Evolutionary conservation across 1,140 invertebrate genomes (phyloP), one percentile per base, ranked within the genome.

Genomic region (Drosophila nannoptera): DNA sequence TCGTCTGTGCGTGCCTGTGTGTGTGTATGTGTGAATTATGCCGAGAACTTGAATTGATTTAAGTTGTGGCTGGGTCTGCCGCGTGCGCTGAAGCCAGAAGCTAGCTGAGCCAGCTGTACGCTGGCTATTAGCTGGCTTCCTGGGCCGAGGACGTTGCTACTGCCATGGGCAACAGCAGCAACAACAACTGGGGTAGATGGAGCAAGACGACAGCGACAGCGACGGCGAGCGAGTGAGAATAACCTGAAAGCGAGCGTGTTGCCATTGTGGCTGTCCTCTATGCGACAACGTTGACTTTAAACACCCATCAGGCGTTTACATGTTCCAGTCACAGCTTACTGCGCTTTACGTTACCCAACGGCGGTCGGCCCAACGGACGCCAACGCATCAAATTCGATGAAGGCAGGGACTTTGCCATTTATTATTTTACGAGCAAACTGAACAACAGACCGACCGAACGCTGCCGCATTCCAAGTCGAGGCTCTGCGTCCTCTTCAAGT

Each of bases 371-470:
- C 48, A 9, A 33, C 49, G 5, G 38, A 8, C 32, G 53, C 55
- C 49, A 14, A 11, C 75, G 77, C 86, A 78, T 83, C 80, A 83
- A 84, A 84, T 83, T 83, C 80, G 72, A 77, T 75, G 64, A 84
- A 66, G 68, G 64, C 54, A 53, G 62, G 59, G 43, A 69, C 46
- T 64, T 73, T 61, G 80, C 76, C 78, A 83, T 83, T 83, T 83
- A 83, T 83, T 83, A 83, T 83, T 84, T 83, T 83, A 84, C 80
- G 80, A 83, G 80, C 56, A 63, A 55, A 77, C 64, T 42, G 65
- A 64, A 54, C 64, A 68, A 54, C 65, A 58, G 48, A 45, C 32
- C 14, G n/a, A 55, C 16, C 14, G 61, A 22, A 5, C 36, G 45
- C n/a, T 48, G 31, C 65, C 59, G 50, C 50, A 54, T 61, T 60